These are phyloP conservation scores for sheep (Ovis aries) DNA, from an alignment of 2,113 vertebrate species.

Conservation along the genomic window DNA sequence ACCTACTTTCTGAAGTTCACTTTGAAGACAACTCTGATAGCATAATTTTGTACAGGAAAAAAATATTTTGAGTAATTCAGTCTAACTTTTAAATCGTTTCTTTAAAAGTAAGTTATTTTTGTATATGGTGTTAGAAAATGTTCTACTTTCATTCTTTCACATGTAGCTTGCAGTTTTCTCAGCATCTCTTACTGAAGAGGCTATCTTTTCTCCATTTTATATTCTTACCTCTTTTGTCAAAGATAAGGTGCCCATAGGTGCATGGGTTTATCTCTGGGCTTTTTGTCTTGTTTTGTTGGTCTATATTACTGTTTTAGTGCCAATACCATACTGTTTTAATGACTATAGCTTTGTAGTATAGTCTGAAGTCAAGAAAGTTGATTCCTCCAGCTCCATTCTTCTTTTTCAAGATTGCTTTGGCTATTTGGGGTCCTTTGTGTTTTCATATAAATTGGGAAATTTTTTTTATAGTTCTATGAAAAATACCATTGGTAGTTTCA, in stretches of 20 bases:
- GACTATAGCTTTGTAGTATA: neutral
- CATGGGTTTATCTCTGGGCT: neutral
- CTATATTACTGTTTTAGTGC: neutral
- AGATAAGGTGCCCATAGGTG: neutral
- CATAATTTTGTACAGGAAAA: constrained; percentile 11
- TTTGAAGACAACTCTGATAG: neutral
- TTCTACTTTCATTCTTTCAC: neutral
- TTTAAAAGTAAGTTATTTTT: neutral
- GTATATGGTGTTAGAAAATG: neutral
- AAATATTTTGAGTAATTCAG: neutral
- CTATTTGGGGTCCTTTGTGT: neutral
- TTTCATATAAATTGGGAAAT: neutral
- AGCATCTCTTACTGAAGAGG: neutral
- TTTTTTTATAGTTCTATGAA: neutral
- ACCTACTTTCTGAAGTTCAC: constrained; percentile 21
- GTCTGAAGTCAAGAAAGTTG: neutral
- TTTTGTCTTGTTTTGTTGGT: neutral
- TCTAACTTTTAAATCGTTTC: constrained; percentile 3
- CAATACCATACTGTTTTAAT: neutral
- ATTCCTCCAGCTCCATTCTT: neutral
- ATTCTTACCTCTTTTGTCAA: neutral
- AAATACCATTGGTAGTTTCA: neutral
- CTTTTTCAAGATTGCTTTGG: neutral
- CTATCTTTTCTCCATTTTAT: neutral
- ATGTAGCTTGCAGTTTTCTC: neutral